Evolutionary conservation across 2,113 vertebrate species (phyloP), one percentile per base, ranked within the genome.

Genomic region (Callithrix jacchus): DNA sequence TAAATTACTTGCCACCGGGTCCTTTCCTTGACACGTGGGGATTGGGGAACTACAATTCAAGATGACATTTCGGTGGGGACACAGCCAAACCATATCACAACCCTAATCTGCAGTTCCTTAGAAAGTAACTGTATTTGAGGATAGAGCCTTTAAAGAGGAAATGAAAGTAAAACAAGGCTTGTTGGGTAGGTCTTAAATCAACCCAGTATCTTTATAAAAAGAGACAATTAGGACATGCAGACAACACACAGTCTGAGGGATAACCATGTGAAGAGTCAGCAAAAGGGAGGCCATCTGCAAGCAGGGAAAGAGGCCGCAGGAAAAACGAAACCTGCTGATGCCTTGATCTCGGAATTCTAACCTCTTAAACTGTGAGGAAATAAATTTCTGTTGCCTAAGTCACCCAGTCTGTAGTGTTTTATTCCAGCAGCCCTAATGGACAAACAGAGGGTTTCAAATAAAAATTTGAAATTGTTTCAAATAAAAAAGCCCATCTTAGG

Each of bases 181-280:
- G 6, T 13, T 21, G 7, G 13, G 3, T 17, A 64, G 66, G 16
- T 13, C 80, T 52, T 61, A 25, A 30, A 37, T 45, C 68, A 73
- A 25, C 47, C 27, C 21, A 18, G 32, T 6, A 25, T 56, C 52
- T 8, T 64, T 35, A 11, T 27, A 42, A 52, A 82, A 68, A 74
- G 73, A 77, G 54, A 49, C 54, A 68, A 8, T 17, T 1, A 42
- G 61, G 74, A 37, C 45, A 90, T 14, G 4, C 21, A 61, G 37
- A 32, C 6, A 21, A 21, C 52, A 45, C 5, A 30, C 6, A 40
- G 86, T 27, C n/a, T 2, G 5, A n/a, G 6, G 47, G 30, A 21
- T 12, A 10, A 45, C 6, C 9, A 10, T 0, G 1, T 14, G 17
- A 32, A 4, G 40, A 35, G 23, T 20, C 8, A 9, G 49, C 27